A percentile compares a stretch with the other conserved stretches of the same genome.
These are phyloP conservation scores for Brachystomella parvula DNA, from an alignment of 1,140 invertebrate genomes.

Conservation along the genomic window DNA sequence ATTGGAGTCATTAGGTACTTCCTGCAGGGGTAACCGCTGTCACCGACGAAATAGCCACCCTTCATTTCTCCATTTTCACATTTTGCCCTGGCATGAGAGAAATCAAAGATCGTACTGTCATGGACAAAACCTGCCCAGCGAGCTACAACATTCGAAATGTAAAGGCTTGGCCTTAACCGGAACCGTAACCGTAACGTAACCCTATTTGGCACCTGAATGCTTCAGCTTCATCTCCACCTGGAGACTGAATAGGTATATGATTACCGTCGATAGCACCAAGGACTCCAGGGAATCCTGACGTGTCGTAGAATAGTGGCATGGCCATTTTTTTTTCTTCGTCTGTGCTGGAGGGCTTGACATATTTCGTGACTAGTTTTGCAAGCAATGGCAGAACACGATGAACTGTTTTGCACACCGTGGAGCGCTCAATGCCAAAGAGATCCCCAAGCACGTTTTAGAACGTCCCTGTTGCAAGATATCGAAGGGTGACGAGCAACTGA, in stretches of 20 bases:
- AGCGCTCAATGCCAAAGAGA: constrained; percentile 27
- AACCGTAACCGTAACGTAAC: too few species aligned
- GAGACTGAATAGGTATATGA: constrained; percentile 28
- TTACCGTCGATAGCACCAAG: constrained; percentile 22
- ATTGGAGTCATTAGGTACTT: constrained; percentile 35
- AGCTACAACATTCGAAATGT: constrained; percentile 28
- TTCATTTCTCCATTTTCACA: not conserved
- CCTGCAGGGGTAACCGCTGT: constrained; percentile 19
- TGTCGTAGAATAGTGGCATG: not conserved
- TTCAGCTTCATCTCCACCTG: constrained; percentile 41
- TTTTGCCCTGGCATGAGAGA: not conserved
- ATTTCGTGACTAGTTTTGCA: not conserved
- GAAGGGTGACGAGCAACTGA: constrained; percentile 26
- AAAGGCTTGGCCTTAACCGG: constrained; percentile 21
- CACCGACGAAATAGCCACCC: constrained; percentile 6
- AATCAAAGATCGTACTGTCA: constrained; percentile 32
- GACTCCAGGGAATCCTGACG: constrained; percentile 23
- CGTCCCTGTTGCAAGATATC: constrained; percentile 30
- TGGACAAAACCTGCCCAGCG: constrained; percentile 37
- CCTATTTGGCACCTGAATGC: constrained; percentile 40
- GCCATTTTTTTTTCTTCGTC: not conserved
- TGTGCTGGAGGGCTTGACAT: not conserved
- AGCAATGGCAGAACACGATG: constrained; percentile 19
- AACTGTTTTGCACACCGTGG: constrained; percentile 31
- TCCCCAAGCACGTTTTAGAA: constrained; percentile 27